A percentile compares a stretch with the other conserved stretches of the same genome.
Conservation (phyloP, 2,797 vertebrate genomes). For the Argya squamiceps region DNA sequence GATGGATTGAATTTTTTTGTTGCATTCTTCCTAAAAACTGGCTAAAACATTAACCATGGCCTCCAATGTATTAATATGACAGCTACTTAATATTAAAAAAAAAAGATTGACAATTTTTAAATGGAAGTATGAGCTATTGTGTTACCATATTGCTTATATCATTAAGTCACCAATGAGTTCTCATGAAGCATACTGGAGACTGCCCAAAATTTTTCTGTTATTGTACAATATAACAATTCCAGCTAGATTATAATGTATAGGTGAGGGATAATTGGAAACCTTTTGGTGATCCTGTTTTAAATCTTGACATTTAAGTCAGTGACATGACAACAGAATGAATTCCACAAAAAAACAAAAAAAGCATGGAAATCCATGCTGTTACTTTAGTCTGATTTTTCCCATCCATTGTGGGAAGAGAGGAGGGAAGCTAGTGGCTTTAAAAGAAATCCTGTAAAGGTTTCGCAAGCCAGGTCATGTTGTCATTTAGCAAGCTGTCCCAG, state of each 20-base stretch:
- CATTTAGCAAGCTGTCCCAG: not conserved
- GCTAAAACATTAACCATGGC: not conserved
- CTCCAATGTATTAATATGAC: not conserved
- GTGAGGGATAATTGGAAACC: not conserved
- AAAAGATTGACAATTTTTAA: not conserved
- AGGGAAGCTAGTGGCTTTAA: not conserved
- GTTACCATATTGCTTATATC: not conserved
- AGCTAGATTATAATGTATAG: not conserved
- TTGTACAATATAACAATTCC: not conserved
- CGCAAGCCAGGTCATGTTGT: not conserved
- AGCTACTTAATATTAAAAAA: not conserved
- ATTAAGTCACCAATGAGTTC: not conserved
- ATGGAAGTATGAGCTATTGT: not conserved
- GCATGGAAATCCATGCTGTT: not conserved
- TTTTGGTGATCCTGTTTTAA: not conserved
- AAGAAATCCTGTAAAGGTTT: not conserved
- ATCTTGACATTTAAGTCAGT: not conserved
- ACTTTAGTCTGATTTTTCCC: not conserved
- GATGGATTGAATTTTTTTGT: not conserved
- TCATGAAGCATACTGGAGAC: not conserved
- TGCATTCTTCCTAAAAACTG: not conserved
- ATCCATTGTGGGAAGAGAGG: not conserved
- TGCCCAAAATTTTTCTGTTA: not conserved
- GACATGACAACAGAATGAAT: not conserved
- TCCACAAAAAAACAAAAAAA: not conserved